phyloP scores from a whole-genome alignment of 2,888 invertebrate species.

The Sicus ferrugineus region DNA sequence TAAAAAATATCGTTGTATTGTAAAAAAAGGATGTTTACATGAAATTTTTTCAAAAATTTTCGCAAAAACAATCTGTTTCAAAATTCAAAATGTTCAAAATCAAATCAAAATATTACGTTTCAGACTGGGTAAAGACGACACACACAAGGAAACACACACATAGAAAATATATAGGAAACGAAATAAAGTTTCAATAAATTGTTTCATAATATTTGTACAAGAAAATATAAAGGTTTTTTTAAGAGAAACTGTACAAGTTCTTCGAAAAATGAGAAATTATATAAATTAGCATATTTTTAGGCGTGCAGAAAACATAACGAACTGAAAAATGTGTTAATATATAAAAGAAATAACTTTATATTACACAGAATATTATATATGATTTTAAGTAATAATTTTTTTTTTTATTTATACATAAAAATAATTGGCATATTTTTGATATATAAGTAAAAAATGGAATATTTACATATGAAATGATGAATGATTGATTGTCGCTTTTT shows the following conservation, averaged over 20 bases:
- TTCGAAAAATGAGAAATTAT: slow-evolving; percentile 12
- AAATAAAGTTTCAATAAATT: slow-evolving; percentile 8
- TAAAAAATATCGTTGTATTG: no score
- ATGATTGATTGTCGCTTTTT: no score
- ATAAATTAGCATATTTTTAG: slow-evolving; percentile 29
- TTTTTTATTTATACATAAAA: slow-evolving; percentile 3
- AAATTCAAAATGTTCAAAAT: neutral
- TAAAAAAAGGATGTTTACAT: no score
- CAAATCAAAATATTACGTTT: slow-evolving; percentile 25
- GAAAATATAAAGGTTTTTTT: slow-evolving; percentile 38
- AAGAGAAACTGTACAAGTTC: slow-evolving; percentile 46
- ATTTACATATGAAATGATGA: slow-evolving; percentile 45
- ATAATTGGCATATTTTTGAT: no score
- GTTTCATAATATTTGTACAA: slow-evolving; percentile 42
- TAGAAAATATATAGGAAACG: slow-evolving; percentile 31
- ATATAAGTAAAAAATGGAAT: slow-evolving; percentile 46
- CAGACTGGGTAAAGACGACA: slow-evolving; percentile 57
- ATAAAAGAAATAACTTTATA: slow-evolving; percentile 18
- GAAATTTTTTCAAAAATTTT: no score
- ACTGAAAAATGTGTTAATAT: slow-evolving; percentile 15
- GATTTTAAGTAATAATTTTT: neutral
- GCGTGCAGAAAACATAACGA: slow-evolving; percentile 23
- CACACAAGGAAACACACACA: slow-evolving; percentile 60
- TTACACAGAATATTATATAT: slow-evolving; percentile 27
- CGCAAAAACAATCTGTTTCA: no score